phyloP scores from a whole-genome alignment of 1,140 invertebrate genomes.

The Papilio polyxenes region DNA sequence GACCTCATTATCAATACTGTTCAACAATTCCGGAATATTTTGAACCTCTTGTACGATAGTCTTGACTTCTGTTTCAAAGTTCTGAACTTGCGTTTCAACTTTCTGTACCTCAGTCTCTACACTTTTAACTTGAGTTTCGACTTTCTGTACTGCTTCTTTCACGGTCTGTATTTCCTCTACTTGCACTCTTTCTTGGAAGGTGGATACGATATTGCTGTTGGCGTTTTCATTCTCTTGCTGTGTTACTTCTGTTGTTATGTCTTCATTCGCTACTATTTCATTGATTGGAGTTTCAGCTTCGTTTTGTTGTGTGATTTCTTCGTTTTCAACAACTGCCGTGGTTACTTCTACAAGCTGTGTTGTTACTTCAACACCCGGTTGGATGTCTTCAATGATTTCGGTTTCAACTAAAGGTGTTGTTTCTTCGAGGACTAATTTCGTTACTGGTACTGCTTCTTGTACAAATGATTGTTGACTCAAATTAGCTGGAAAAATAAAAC shows the following conservation, averaged over 20 bases:
- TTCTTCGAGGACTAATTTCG: conserved; percentile 16
- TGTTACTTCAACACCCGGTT: conserved; percentile 9
- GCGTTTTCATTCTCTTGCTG: conserved; percentile 29
- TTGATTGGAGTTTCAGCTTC: not conserved
- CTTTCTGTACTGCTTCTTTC: conserved; percentile 37
- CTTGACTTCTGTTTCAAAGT: conserved; percentile 46
- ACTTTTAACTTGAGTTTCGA: conserved; percentile 36
- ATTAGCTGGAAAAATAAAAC: conserved; percentile 15
- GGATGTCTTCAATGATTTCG: conserved; percentile 30
- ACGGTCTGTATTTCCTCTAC: conserved; percentile 28
- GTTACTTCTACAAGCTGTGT: conserved; percentile 13
- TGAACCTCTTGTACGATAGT: conserved; percentile 48
- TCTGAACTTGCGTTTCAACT: conserved; percentile 40
- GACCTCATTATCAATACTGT: conserved; percentile 55
- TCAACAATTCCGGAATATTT: conserved; percentile 58
- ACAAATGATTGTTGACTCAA: conserved; percentile 27
- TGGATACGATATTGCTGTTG: conserved; percentile 28
- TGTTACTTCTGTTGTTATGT: conserved; percentile 38
- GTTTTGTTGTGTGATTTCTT: not conserved
- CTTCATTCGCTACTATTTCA: conserved; percentile 11
- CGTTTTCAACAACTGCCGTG: conserved; percentile 31
- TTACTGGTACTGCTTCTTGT: conserved; percentile 24
- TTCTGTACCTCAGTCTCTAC: conserved; percentile 24
- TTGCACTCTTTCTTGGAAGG: conserved; percentile 18
- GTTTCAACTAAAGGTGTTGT: conserved; percentile 31